Evolutionary conservation across 2,888 invertebrate species (phyloP), one percentile per base, ranked within the genome.

Genomic region (Apotomis betuletana): DNA sequence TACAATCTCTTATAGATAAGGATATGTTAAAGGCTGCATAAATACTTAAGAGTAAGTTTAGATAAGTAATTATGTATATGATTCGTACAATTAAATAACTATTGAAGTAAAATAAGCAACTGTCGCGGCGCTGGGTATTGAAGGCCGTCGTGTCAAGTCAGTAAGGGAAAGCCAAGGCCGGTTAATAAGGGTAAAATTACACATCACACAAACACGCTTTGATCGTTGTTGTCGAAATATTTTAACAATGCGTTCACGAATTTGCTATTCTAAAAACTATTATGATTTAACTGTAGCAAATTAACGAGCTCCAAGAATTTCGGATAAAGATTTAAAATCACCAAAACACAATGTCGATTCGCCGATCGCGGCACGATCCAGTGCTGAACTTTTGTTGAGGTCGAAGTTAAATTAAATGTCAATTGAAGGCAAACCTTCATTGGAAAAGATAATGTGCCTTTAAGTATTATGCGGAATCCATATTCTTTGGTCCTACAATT

Each of bases 301-400:
- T 79, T 78, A 77, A 79, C 67, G 70, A 80, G 76, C 76, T 83
- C 76, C 80, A 84, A 78, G 82, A 85, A 85, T 77, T 81, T 36
- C 69, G 74, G 80, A 82, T 85, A 83, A 83, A 85, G 76, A 74
- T 78, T 78, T 75, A 79, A 80, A 81, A 84, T 83, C 81, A 81
- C 75, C 27, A n/a, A 54, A 27, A 27, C 27, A 65, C 75, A 75
- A 80, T 77, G 75, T 75, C 75, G 80, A 84, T 83, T 79, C 74
- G 76, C 76, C 77, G 73, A 68, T 79, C 74, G 76, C 76, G 78
- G 73, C 69, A 73, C 70, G 69, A 52, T 69, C 62, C 51, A 59
- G 55, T 65, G 77, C 78, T 83, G 83, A 87, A 85, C 85, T 86
- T 85, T 84, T 72, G 44, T 65, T 75, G 79, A 85, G 83, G 83